Base-by-base conservation (phyloP, 1,140 invertebrate species). In the Cydia fagiglandana region DNA sequence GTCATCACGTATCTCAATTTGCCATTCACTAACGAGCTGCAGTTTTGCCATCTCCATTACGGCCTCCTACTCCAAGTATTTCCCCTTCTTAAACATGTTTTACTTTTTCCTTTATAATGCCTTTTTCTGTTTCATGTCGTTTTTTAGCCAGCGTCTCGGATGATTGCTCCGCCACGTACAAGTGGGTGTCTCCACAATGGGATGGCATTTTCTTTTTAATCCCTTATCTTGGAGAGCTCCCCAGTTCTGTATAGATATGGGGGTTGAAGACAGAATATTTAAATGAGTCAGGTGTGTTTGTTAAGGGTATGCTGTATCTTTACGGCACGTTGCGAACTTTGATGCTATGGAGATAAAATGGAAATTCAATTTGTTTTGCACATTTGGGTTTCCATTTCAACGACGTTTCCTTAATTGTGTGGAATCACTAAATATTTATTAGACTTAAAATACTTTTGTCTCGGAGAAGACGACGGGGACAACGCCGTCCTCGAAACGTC, bases 121-220 rank as follows among this genome's bases (percentile, higher is more conserved):
- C 75, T 79, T 81, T 80, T 80, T 77, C 53, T 83, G 82, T 81
- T 80, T 75, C 75, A 76, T 78, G 79, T 77, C 74, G 77, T 86
- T 86, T 86, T 86, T 83, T 79, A 80, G 79, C 68, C 45, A 84
- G 78, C 84, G 84, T 89, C 86, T 85, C 84, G 81, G 86, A 77
- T 87, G 88, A 89, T 89, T 89, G 88, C 88, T 86, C 80, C 80
- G 81, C 77, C 76, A 61, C 64, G 73, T 75, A 84, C 83, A 86
- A 89, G 86, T 83, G 85, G 81, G 77, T 76, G 80, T 83, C 73
- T 61, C 76, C 68, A 84, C 83, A 81, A 83, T 83, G 75, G 79
- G 77, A 82, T 84, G 79, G 79, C 78, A 80, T 86, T 85, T 84
- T 85, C 85, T 88, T 87, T 89, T 89, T 86, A 86, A 86, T 82